A percentile compares a stretch with the other conserved stretches of the same genome.
Evolutionary conservation across 2,113 vertebrate species (phyloP).

Genomic region (Mystacornis crossleyi): DNA sequence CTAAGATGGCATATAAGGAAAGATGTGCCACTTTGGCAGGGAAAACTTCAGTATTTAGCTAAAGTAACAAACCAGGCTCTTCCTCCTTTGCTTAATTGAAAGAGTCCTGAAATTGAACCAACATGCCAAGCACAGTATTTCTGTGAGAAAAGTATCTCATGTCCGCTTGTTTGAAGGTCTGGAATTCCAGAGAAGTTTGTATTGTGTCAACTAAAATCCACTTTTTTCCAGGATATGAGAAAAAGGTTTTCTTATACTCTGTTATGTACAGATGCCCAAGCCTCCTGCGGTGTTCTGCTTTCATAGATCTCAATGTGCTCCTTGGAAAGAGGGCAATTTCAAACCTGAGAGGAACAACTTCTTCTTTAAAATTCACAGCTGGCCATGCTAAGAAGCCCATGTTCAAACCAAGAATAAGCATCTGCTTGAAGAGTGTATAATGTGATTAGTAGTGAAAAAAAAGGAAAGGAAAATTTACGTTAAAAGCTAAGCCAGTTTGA

Average conservation of each 20-base stretch:
- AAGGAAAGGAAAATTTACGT: neutral
- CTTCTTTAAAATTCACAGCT: neutral
- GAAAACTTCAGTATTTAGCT: neutral
- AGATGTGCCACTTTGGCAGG: neutral
- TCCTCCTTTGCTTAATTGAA: neutral
- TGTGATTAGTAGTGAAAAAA: neutral
- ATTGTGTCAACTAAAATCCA: neutral
- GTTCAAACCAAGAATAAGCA: neutral
- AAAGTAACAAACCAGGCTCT: neutral
- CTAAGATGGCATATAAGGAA: neutral
- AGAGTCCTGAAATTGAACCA: neutral
- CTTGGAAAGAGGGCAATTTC: neutral
- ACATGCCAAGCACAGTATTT: neutral
- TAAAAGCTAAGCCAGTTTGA: neutral
- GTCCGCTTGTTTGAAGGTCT: neutral
- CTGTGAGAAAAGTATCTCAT: neutral
- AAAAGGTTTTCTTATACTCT: neutral
- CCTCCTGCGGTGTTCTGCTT: neutral
- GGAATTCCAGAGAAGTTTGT: neutral
- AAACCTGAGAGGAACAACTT: neutral
- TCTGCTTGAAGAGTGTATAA: neutral
- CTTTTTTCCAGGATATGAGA: neutral
- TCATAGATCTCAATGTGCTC: neutral
- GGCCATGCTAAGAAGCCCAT: neutral
- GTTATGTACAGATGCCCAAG: neutral